Evolutionary conservation across 1,140 invertebrate species (phyloP), one percentile per base, ranked within the genome.

Genomic region (Delia radicum): DNA sequence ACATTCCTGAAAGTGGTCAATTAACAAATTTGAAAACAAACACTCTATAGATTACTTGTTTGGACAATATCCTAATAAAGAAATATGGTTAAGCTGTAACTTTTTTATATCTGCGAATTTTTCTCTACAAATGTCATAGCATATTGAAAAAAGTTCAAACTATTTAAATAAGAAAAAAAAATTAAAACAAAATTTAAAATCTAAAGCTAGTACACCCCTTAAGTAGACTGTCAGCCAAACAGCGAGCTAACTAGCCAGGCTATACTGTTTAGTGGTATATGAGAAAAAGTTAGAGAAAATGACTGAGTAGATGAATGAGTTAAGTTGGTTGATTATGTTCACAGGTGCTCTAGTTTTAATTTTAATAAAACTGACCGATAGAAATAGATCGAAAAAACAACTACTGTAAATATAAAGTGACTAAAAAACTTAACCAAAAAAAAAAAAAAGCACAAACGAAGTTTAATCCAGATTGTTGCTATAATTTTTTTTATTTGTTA

Each of bases 381-480:
- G 65, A 15, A n/a, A n/a, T 33, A 33, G 29, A 69, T n/a, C 31
- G 65, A 69, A n/a, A n/a, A n/a, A n/a, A 28, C 65, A 33, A 69
- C 65, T 69, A 69, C 65, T 69, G 65, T 69, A 29, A 55, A 55
- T 69, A 24, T 33, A 37, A 18, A 33, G 29, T 21, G 31, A 33
- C 21, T 69, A n/a, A n/a, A n/a, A n/a, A n/a, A n/a, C n/a, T 31
- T 33, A 69, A 69, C n/a, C n/a, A 31, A 12, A 12, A 33, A 33
- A 33, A 33, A 10, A 33, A 33, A 42, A 33, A 21, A 31, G 24
- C 33, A 33, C 24, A 3, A 37, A 69, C 65, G 18, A n/a, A n/a
- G n/a, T 69, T 69, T 69, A 33, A 69, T 69, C 65, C 65, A 69
- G 31, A 18, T 37, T 69, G 24, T 33, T 33, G 27, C 65, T 55